Evolutionary conservation across 2,888 invertebrate species (phyloP).

Genomic region (Molorchus minor): DNA sequence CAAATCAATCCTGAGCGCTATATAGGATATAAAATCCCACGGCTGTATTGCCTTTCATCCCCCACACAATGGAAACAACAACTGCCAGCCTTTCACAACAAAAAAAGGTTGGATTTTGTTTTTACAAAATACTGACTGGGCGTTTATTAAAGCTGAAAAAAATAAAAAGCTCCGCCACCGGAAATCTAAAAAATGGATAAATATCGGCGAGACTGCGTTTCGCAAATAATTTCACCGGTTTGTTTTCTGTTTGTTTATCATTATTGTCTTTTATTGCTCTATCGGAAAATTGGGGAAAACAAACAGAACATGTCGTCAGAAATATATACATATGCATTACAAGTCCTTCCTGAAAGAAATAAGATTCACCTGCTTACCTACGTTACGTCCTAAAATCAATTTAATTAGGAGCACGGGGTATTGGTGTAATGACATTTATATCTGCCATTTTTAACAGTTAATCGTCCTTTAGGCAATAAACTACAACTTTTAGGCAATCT

Average conservation of each 20-base stretch:
- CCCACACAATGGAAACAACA: conserved; percentile 1
- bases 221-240: conserved; percentile 15
- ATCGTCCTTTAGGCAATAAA: no score
- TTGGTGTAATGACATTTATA: no score
- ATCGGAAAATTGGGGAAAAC: conserved; percentile 14
- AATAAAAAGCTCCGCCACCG: not conserved
- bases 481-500: no score
- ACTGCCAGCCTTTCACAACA: conserved; percentile 2
- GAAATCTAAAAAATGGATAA: conserved; percentile 1
- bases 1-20: no score
- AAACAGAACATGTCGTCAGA: not conserved
- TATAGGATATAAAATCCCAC: no score
- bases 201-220: not conserved
- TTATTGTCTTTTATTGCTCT: conserved; percentile 14
- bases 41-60: not conserved
- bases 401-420: no score
- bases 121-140: conserved; percentile 7
- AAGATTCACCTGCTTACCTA: no score
- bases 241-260: conserved; percentile 19
- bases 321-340: no score
- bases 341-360: no score
- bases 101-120: conserved; percentile 4
- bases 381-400: no score
- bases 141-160: conserved; percentile 21
- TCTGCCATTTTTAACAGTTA: no score